Percentiles rank a stretch among this genome's conserved stretches.
Conservation (phyloP, 92 coral and sea anemone genomes). For the Isaurus tuberculatus region DNA sequence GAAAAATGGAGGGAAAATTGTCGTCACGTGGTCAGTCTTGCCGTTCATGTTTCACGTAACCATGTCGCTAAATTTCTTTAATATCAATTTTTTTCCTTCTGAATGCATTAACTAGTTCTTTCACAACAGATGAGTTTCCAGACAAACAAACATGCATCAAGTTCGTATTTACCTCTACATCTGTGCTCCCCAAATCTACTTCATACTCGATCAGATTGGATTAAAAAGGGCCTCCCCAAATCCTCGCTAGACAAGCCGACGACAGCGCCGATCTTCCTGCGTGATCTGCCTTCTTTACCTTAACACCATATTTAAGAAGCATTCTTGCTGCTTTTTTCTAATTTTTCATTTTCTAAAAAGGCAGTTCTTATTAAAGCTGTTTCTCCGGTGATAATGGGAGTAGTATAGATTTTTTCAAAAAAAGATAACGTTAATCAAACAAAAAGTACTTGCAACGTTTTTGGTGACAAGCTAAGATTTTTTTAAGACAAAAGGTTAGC, state of each 20-base stretch:
- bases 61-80: too few species aligned
- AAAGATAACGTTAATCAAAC: too few species aligned
- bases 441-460: too few species aligned
- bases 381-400: constrained; percentile 79
- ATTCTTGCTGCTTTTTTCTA: constrained; percentile 71
- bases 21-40: too few species aligned
- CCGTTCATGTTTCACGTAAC: too few species aligned
- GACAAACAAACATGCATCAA: constrained; percentile 92
- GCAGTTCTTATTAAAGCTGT: constrained; percentile 87
- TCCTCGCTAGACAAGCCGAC: constrained; percentile 89
- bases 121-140: constrained; percentile 83
- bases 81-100: constrained; percentile 77
- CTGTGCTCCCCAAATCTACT: constrained; percentile 72
- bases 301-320: constrained; percentile 83
- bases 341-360: constrained; percentile 77
- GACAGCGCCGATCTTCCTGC: constrained; percentile 81
- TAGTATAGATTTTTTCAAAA: too few species aligned
- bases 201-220: too few species aligned
- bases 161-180: constrained; percentile 84
- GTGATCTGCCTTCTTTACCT: constrained; percentile 71
- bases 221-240: too few species aligned
- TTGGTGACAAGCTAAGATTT: too few species aligned
- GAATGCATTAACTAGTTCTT: constrained; percentile 70
- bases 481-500: too few species aligned
- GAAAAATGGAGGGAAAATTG: too few species aligned